Percentiles rank a stretch among this genome's conserved stretches.
phyloP scores from a whole-genome alignment of 1,140 invertebrate species.

The Capitella teleta region DNA sequence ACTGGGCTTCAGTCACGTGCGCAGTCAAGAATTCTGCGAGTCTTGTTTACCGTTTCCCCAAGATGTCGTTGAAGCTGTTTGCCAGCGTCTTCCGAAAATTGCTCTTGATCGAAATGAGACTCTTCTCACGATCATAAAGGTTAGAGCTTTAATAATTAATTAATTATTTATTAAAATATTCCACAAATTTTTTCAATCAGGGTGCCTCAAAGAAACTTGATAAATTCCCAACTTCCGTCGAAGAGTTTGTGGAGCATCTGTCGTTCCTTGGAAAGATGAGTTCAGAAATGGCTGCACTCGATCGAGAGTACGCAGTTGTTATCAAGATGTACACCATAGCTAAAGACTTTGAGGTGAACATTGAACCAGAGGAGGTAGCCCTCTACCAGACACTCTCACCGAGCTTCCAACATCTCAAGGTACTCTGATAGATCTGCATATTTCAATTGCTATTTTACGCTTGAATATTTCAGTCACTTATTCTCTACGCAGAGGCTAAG shows the following conservation, averaged over 20 bases:
- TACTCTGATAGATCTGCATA: conserved; percentile 10
- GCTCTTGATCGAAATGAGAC: conserved; percentile 36
- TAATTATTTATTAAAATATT: background rate
- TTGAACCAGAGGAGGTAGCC: conserved; percentile 35
- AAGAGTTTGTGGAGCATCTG: conserved; percentile 42
- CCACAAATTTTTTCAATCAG: conserved; percentile 14
- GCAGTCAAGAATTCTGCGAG: conserved; percentile 23
- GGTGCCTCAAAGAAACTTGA: conserved; percentile 37
- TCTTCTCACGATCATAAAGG: conserved; percentile 36
- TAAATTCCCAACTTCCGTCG: conserved; percentile 29
- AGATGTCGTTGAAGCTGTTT: conserved; percentile 24
- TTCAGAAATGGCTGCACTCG: conserved; percentile 34
- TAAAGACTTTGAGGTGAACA: conserved; percentile 28
- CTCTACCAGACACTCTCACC: conserved; percentile 37
- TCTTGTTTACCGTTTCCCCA: conserved; percentile 29
- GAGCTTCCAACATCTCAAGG: conserved; percentile 40
- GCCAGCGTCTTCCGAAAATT: conserved; percentile 27
- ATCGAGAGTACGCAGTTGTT: conserved; percentile 31
- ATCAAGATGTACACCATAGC: conserved; percentile 37
- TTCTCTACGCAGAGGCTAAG: conserved; percentile 41
- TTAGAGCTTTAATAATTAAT: conserved; percentile 7
- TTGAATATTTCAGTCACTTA: conserved; percentile 23
- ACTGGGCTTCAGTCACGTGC: conserved; percentile 28
- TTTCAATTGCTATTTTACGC: background rate
- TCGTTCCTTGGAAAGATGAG: conserved; percentile 35